Conservation (phyloP, 2,797 vertebrate species). For the Diceros bicornis region DNA sequence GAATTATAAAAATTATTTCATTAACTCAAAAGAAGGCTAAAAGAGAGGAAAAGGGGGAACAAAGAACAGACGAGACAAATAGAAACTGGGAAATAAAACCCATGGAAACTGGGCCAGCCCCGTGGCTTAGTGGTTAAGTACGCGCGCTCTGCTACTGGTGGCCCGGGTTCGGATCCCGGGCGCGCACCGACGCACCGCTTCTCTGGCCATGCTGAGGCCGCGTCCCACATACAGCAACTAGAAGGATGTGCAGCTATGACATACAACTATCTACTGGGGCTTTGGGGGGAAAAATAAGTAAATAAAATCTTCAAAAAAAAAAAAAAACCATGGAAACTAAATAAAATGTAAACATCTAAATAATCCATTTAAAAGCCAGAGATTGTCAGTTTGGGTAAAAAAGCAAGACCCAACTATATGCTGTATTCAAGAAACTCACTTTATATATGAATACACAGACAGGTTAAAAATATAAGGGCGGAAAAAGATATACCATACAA, state of each 20-base stretch:
- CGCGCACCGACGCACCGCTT: too few species aligned
- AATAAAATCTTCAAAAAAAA: too few species aligned
- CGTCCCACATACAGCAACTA: too few species aligned
- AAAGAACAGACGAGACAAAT: background rate
- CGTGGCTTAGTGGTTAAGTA: too few species aligned
- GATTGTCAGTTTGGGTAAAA: background rate
- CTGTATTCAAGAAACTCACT: background rate
- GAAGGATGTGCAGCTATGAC: too few species aligned
- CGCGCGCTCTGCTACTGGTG: too few species aligned
- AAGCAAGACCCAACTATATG: background rate
- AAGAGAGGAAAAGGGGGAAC: background rate
- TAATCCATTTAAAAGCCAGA: constrained; percentile 1
- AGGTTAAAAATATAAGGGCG: background rate
- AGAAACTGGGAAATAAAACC: constrained; percentile 7
- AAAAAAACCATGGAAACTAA: constrained; percentile 46
- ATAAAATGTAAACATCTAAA: background rate
- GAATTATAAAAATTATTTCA: constrained; percentile 20
- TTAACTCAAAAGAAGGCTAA: background rate
- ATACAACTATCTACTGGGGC: too few species aligned
- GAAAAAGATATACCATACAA: background rate
- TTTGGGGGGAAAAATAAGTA: too few species aligned
- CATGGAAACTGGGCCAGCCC: too few species aligned
- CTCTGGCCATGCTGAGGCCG: too few species aligned
- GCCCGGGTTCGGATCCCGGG: too few species aligned
- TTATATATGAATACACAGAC: background rate